These are phyloP conservation scores for Zaprionus tsacasi DNA, from an alignment of 1,140 invertebrate species.

Conservation along the genomic window DNA sequence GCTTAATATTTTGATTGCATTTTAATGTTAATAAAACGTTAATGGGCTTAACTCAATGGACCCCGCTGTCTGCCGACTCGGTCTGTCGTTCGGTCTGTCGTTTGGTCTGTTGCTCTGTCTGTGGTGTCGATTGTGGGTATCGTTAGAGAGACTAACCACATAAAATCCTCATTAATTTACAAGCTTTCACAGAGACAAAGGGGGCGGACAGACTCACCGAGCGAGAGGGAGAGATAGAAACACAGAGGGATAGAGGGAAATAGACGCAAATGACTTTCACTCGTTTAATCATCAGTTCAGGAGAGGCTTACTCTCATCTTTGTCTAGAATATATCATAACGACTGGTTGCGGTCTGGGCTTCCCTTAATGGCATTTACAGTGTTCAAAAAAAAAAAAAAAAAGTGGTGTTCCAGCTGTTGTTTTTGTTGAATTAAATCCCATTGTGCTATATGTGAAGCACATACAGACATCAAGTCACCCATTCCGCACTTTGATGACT, in stretches of 20 bases:
- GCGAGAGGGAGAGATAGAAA: background rate
- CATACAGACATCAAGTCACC: constrained; percentile 3
- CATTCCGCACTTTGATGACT: constrained; percentile 46
- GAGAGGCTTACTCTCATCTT: constrained; percentile 21
- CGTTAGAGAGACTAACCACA: constrained; percentile 57
- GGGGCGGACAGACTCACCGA: background rate
- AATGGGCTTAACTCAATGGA: constrained; percentile 32
- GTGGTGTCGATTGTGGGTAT: constrained; percentile 39
- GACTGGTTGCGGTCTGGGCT: constrained; percentile 1
- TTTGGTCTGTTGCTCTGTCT: constrained; percentile 2
- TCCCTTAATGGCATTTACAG: constrained; percentile 64
- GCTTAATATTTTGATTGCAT: constrained; percentile 41
- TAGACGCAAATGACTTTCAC: constrained; percentile 60
- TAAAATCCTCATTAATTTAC: constrained; percentile 65
- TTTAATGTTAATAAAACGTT: constrained; percentile 31
- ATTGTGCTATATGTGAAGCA: constrained; percentile 3
- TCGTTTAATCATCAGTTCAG: constrained; percentile 52
- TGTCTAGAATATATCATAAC: constrained; percentile 40
- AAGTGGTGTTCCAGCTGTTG: constrained; percentile 37
- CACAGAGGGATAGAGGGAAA: background rate
- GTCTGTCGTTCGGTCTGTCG: background rate
- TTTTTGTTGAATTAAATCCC: constrained; percentile 54
- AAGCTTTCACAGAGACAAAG: constrained; percentile 57
- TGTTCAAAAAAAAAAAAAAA: constrained; percentile 21
- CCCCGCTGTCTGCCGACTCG: constrained; percentile 2